Percentiles rank a stretch among this genome's conserved stretches.
These are phyloP conservation scores for Lycaon pictus DNA, from an alignment of 2,113 vertebrate genomes.

Conservation along the genomic window DNA sequence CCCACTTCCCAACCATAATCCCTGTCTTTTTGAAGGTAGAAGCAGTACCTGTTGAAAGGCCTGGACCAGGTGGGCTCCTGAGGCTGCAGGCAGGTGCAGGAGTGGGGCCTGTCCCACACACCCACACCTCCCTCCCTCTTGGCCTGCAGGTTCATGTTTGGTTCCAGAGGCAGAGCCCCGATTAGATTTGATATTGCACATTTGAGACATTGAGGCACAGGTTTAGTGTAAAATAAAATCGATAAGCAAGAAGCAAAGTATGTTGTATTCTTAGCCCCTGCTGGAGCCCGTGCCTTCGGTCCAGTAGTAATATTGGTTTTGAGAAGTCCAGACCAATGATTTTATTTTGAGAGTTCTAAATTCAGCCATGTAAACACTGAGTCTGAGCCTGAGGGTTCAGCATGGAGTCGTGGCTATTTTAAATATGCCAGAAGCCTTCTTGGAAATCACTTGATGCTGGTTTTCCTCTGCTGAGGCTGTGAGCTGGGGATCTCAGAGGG, in stretches of 20 bases:
- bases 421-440: background rate
- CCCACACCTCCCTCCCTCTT: rapidly evolving
- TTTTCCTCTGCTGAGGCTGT: background rate
- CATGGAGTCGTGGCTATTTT: background rate
- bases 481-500: background rate
- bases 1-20: background rate
- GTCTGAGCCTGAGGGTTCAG: slow-evolving; percentile 55
- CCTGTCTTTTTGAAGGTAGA: background rate
- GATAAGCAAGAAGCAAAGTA: background rate
- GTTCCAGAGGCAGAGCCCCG: background rate
- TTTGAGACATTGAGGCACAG: background rate
- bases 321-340: background rate
- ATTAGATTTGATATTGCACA: rapidly evolving
- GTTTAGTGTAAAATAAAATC: background rate
- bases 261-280: background rate
- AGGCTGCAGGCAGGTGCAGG: background rate
- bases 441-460: background rate
- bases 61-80: background rate
- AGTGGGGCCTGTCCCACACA: background rate
- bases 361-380: background rate
- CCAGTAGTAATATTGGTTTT: slow-evolving; percentile 8
- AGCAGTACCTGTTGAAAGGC: background rate
- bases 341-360: slow-evolving; percentile 64
- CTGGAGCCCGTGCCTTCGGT: background rate
- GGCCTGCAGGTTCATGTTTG: no score